Evolutionary conservation across 2,797 vertebrate species (phyloP).

Genomic region (Arrhamphus sclerolepis): DNA sequence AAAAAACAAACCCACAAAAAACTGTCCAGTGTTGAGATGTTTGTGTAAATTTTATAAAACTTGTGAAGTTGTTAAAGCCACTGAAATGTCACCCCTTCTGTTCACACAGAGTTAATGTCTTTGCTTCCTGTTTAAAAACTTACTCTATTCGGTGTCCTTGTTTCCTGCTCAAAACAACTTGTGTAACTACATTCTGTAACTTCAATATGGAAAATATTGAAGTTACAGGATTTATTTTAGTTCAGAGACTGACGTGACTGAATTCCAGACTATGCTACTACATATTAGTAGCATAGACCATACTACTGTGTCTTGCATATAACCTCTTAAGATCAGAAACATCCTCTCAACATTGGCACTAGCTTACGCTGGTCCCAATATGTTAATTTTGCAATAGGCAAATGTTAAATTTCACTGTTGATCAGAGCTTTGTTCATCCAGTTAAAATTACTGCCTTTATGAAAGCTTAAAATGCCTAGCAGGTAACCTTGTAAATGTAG

Average conservation of each 20-base stretch:
- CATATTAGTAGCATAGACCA: too few relatives aligned
- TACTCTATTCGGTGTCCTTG: too few relatives aligned
- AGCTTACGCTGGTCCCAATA: not conserved
- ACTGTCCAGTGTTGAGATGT: not conserved
- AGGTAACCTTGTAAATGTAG: too few relatives aligned
- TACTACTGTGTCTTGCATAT: too few relatives aligned
- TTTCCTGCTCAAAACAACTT: not conserved
- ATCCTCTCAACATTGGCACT: not conserved
- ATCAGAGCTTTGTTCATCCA: not conserved
- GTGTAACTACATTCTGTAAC: too few relatives aligned
- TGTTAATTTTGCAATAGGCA: too few relatives aligned
- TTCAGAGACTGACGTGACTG: not conserved
- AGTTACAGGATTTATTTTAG: slow-evolving; percentile 1
- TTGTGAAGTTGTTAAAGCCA: slow-evolving; percentile 5
- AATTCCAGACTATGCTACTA: not conserved
- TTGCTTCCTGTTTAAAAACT: not conserved
- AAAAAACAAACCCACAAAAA: too few relatives aligned
- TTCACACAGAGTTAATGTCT: not conserved
- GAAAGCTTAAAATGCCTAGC: too few relatives aligned
- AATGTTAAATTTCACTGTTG: not conserved
- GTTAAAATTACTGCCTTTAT: not conserved
- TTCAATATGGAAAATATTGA: slow-evolving; percentile 4
- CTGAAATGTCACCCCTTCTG: not conserved
- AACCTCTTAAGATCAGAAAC: not conserved
- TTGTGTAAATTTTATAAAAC: slow-evolving; percentile 5